Conservation (phyloP, 2,797 vertebrate species). For the Hyperoplus immaculatus region DNA sequence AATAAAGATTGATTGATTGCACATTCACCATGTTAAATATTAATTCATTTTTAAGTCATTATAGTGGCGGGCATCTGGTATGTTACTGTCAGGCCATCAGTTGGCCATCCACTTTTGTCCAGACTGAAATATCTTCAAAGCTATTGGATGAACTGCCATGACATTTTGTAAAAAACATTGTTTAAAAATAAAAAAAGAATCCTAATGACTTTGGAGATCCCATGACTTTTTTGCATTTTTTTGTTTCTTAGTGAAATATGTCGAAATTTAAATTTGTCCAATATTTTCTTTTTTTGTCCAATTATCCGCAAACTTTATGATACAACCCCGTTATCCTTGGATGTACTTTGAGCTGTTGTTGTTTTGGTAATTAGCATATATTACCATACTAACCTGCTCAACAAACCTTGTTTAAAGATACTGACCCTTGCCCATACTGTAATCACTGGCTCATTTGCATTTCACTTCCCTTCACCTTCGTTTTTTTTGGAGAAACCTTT, state of each 20-base stretch:
- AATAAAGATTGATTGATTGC: no score
- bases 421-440: not conserved
- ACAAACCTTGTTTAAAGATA: not conserved
- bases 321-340: not conserved
- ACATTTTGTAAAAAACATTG: not conserved
- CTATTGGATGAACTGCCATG: not conserved
- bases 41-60: constrained; percentile 6
- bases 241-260: not conserved
- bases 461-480: not conserved
- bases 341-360: not conserved
- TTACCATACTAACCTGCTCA: not conserved
- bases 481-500: not conserved
- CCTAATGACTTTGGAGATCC: not conserved
- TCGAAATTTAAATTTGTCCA: not conserved
- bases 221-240: not conserved
- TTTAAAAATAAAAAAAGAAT: not conserved
- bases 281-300: not conserved
- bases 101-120: not conserved
- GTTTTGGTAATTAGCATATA: not conserved
- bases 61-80: no score
- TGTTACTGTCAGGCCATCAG: not conserved
- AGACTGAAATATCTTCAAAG: not conserved
- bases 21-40: not conserved
- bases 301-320: not conserved
- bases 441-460: constrained; percentile 5